phyloP scores from a whole-genome alignment of 2,113 vertebrate genomes.

The Rhodinocichla rosea region DNA sequence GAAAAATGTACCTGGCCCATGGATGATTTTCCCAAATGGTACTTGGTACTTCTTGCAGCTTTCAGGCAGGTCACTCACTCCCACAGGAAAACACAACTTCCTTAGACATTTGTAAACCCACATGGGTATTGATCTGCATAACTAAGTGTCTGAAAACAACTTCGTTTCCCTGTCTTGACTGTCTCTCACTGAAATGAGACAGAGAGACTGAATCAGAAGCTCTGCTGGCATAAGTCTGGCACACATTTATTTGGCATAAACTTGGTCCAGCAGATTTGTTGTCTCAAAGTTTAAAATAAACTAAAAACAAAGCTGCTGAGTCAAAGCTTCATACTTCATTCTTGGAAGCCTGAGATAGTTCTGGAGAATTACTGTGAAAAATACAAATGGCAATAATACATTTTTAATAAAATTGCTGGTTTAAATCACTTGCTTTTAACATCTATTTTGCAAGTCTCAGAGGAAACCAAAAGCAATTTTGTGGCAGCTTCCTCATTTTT shows the following conservation, averaged over 20 bases:
- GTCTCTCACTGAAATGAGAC: not conserved
- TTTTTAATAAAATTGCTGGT: slow-evolving; percentile 42
- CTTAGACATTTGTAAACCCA: not conserved
- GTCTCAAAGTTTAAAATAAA: slow-evolving; percentile 2
- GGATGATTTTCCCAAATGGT: not conserved
- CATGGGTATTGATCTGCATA: not conserved
- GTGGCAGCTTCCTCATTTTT: slow-evolving; percentile 18
- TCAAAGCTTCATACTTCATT: not conserved
- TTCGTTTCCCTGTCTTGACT: not conserved
- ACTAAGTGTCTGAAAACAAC: not conserved
- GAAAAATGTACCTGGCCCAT: not conserved
- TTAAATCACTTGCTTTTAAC: slow-evolving; percentile 49
- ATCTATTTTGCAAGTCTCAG: slow-evolving; percentile 33
- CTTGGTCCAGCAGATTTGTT: slow-evolving; percentile 31
- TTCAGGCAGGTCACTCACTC: not conserved
- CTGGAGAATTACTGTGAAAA: not conserved
- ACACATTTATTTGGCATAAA: not conserved
- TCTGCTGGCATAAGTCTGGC: not conserved
- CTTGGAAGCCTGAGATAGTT: not conserved
- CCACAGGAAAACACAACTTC: not conserved
- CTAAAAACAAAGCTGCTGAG: slow-evolving; percentile 20
- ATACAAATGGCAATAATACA: slow-evolving; percentile 4
- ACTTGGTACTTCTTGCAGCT: not conserved
- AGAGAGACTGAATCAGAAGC: not conserved
- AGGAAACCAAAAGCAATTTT: slow-evolving; percentile 21